Evolutionary conservation across 2,888 invertebrate species (phyloP).

Genomic region (Therioaphis trifolii): DNA sequence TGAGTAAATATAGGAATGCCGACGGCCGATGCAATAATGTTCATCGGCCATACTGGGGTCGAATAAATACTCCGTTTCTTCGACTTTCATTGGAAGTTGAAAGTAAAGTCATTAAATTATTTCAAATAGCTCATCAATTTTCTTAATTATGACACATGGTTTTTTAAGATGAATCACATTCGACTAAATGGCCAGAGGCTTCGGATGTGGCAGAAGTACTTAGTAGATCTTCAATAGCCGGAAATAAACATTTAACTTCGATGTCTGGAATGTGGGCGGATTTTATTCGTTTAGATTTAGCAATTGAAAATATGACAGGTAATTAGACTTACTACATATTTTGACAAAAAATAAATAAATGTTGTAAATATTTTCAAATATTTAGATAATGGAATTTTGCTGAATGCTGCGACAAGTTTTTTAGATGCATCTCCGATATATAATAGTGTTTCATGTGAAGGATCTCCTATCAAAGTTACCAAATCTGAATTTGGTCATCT

Average conservation of each 20-base stretch:
- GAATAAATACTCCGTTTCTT: constrained; percentile 67
- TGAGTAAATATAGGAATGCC: constrained; percentile 83
- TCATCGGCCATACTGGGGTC: constrained; percentile 85
- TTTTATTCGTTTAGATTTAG: constrained; percentile 48
- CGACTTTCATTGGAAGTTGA: constrained; percentile 26
- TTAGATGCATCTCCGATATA: constrained; percentile 87
- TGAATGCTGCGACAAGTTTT: constrained; percentile 86
- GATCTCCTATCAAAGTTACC: background rate
- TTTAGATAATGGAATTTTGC: constrained; percentile 71
- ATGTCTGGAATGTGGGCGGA: constrained; percentile 57
- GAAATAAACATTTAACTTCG: constrained; percentile 39
- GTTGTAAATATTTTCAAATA: too few relatives aligned
- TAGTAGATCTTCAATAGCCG: constrained; percentile 14
- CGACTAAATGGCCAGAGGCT: constrained; percentile 44
- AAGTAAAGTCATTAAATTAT: constrained; percentile 14
- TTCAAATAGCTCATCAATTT: background rate
- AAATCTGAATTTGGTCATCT: constrained; percentile 13
- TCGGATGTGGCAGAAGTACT: constrained; percentile 48
- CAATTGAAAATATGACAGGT: constrained; percentile 72
- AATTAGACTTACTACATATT: constrained; percentile 69
- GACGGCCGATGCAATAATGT: constrained; percentile 92
- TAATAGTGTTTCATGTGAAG: constrained; percentile 70
- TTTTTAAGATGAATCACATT: constrained; percentile 33
- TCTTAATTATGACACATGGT: background rate
- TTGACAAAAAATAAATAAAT: background rate